phyloP scores from a whole-genome alignment of 2,113 vertebrate genomes.

The Agelaius phoeniceus region DNA sequence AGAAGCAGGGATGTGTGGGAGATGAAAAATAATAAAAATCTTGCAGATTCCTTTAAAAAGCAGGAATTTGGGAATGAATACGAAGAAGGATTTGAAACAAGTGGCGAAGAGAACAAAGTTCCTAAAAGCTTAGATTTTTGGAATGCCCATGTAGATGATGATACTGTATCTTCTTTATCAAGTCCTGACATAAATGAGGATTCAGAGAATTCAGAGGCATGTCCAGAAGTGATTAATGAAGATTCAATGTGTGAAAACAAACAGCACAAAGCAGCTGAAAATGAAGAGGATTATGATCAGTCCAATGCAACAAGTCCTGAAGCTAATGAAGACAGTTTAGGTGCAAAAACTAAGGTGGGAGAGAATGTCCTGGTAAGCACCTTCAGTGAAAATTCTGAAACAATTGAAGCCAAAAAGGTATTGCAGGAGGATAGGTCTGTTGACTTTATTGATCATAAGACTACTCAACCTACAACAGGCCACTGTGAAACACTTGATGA shows the following conservation, averaged over 20 bases:
- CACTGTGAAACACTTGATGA: slow-evolving; percentile 5
- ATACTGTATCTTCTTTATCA: slow-evolving; percentile 75
- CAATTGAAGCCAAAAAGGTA: background rate
- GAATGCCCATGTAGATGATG: slow-evolving; percentile 73
- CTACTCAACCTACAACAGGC: background rate
- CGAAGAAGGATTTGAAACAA: slow-evolving; percentile 40
- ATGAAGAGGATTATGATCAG: background rate
- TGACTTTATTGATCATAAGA: background rate
- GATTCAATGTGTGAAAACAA: background rate
- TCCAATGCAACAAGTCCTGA: background rate
- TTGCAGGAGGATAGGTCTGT: background rate
- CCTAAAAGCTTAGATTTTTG: slow-evolving; percentile 75
- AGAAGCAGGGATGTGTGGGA: background rate
- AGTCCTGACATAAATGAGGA: slow-evolving; percentile 72
- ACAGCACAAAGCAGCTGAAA: background rate
- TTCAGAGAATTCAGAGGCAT: slow-evolving; percentile 49
- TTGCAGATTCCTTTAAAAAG: slow-evolving; percentile 9
- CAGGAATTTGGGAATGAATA: background rate
- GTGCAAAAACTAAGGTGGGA: background rate
- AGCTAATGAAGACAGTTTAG: background rate
- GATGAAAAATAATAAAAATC: background rate
- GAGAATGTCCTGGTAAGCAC: background rate
- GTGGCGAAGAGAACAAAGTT: slow-evolving; percentile 25
- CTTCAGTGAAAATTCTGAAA: background rate
- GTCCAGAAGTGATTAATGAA: background rate